Base-by-base conservation (phyloP, 2,113 vertebrate species). In the Heterotis niloticus region DNA sequence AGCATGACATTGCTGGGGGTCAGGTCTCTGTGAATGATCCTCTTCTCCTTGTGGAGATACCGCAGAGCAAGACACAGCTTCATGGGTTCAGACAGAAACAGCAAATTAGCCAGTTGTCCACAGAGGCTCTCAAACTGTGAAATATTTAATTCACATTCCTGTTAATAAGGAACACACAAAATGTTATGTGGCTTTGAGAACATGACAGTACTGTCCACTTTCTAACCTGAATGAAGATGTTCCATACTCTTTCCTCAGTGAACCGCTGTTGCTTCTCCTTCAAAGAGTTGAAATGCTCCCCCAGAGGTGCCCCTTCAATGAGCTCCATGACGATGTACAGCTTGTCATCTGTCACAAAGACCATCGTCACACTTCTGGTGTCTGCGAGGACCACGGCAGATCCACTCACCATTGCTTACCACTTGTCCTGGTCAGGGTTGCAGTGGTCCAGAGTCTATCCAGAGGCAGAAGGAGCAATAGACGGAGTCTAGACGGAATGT, bases 321-420 rank as follows among this genome's bases (percentile, higher is more conserved):
- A 97, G 91, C 81, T 97, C 96, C 95, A 96, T 96, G 73, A 97
- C 92, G 18, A 96, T 91, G 80, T 95, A 98, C 56, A 98, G 84
- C 64, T 88, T 92, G 74, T 96, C 95, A 82, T 91, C 95, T 98
- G 34, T 18, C 82, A 76, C 7, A 66, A 10, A 20, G 20, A 44
- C 7, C 34, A 44, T 44, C 2, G 7, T 44, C 34, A 44, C 7
- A 44, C 34, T 44, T 7, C 3, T 44, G 34, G 7, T 7, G 34
- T 44, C 34, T 44, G 34, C 18, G 34, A 44, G 34, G 34, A 44
- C 34, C 7, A 7, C 7, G 34, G 7, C 34, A 44, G 7, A 44
- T 44, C n/a, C n/a, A n/a, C n/a, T n/a, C n/a, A n/a, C n/a, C n/a
- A n/a, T n/a, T n/a, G n/a, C n/a, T n/a, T n/a, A n/a, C n/a, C n/a